Percentiles rank a stretch among this genome's conserved stretches.
These are phyloP conservation scores for Pammene fasciana DNA, from an alignment of 2,888 invertebrate species.

Conservation along the genomic window DNA sequence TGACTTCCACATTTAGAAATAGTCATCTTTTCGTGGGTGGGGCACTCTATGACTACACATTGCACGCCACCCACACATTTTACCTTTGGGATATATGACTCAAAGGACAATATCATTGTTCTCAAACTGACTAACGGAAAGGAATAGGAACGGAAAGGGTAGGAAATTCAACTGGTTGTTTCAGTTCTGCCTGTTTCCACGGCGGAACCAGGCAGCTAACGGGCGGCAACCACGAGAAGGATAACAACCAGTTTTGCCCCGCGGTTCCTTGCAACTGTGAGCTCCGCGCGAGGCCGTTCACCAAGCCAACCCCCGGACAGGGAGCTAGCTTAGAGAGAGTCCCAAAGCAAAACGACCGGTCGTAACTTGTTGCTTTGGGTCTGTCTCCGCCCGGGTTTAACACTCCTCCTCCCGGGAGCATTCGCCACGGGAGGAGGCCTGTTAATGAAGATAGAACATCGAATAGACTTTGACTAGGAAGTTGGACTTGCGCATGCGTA, in stretches of 20 bases:
- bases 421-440: conserved; percentile 1
- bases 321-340: neutral
- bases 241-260: conserved; percentile 8
- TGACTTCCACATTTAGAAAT: too few species aligned
- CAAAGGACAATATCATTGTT: too few species aligned
- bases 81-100: too few species aligned
- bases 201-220: conserved; percentile 20
- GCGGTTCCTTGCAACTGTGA: conserved; percentile 13
- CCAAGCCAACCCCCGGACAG: conserved; percentile 7
- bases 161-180: conserved; percentile 11
- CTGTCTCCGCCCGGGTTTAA: conserved; percentile 9
- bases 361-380: neutral
- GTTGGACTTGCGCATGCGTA: conserved; percentile 12
- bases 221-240: conserved; percentile 20
- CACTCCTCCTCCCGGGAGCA: conserved; percentile 5
- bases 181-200: conserved; percentile 17
- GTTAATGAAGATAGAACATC: neutral
- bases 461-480: neutral
- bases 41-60: too few species aligned
- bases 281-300: conserved; percentile 9
- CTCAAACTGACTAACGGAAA: too few species aligned
- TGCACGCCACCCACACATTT: too few species aligned
- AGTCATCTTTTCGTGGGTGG: too few species aligned
- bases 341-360: conserved; percentile 1
- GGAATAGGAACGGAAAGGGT: neutral